Percentiles rank a stretch among this genome's conserved stretches.
Conservation (phyloP, 1,140 invertebrate genomes). For the Ylistrum balloti region DNA sequence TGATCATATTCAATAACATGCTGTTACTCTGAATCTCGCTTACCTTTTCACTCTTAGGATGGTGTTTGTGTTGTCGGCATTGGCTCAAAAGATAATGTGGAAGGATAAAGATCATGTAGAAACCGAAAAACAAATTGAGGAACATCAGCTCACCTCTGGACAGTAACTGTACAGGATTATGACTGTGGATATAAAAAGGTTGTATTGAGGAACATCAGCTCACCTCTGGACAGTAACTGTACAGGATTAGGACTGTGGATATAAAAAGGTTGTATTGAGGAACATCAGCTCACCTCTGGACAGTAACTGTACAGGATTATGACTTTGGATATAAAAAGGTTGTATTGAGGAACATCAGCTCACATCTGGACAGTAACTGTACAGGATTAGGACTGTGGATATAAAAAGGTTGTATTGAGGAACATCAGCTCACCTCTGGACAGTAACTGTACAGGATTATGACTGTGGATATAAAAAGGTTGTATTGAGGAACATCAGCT, state of each 20-base stretch:
- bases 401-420: too few relatives aligned
- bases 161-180: background rate
- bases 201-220: too few relatives aligned
- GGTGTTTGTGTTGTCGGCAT: background rate
- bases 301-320: background rate
- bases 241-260: background rate
- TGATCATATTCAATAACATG: too few relatives aligned
- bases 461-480: too few relatives aligned
- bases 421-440: too few relatives aligned
- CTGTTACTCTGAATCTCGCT: too few relatives aligned
- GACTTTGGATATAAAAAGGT: background rate
- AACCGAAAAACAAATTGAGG: background rate
- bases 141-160: conserved; percentile 13
- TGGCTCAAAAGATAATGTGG: conserved; percentile 3
- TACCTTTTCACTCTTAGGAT: background rate
- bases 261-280: background rate
- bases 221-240: background rate
- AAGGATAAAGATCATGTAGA: background rate
- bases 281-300: too few relatives aligned
- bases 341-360: too few relatives aligned
- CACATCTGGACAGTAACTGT: too few relatives aligned
- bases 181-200: background rate
- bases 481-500: too few relatives aligned
- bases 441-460: too few relatives aligned
- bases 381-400: too few relatives aligned